phyloP scores from a whole-genome alignment of 2,113 vertebrate species.

The Lepus europaeus region DNA sequence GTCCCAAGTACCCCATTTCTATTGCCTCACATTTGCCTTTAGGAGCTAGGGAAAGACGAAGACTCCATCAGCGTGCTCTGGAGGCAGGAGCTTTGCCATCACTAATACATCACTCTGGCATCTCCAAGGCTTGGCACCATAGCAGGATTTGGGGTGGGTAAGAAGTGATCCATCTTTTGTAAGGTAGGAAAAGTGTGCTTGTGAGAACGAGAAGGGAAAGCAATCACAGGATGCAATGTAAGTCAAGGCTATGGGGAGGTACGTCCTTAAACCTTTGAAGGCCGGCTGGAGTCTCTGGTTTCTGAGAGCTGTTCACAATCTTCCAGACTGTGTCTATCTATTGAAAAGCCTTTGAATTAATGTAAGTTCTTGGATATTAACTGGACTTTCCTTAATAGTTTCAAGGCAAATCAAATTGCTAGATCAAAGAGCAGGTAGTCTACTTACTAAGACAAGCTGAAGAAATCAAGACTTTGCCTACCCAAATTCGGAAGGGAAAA shows the following conservation, averaged over 20 bases:
- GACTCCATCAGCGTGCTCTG: not conserved
- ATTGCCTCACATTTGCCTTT: not conserved
- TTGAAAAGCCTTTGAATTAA: slow-evolving; percentile 27
- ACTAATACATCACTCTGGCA: not conserved
- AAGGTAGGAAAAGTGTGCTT: not conserved
- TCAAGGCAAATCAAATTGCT: not conserved
- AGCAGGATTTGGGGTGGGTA: not conserved
- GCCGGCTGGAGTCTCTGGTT: not conserved
- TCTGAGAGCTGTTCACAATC: not conserved
- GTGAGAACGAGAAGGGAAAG: accelerated
- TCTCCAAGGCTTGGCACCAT: not conserved
- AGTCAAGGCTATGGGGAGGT: not conserved
- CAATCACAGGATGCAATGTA: not conserved
- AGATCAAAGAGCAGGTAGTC: not conserved
- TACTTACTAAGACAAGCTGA: not conserved
- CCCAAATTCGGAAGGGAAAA: not conserved
- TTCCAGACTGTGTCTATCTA: not conserved
- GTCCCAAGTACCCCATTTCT: not conserved
- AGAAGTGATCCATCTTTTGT: not conserved
- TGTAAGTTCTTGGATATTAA: not conserved
- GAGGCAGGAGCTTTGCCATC: not conserved
- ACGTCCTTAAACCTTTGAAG: not conserved
- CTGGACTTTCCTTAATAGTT: not conserved
- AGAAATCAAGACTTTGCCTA: slow-evolving; percentile 29
- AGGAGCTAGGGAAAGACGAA: not conserved